These are phyloP conservation scores for Nematostella vectensis DNA, from an alignment of 92 coral and sea anemone genomes.

Conservation along the genomic window DNA sequence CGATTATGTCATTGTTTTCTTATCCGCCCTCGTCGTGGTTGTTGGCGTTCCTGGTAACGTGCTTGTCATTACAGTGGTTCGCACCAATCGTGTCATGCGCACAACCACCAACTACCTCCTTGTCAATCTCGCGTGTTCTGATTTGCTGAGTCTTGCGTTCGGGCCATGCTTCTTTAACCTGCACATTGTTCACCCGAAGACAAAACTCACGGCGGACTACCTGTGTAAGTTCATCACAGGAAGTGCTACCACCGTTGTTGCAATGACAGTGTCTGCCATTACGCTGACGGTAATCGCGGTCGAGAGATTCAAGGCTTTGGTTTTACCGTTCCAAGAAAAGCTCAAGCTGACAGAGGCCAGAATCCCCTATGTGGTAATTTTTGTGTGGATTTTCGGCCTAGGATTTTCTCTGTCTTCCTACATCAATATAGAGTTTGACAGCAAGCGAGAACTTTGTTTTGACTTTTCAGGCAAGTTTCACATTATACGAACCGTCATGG, in stretches of 20 bases:
- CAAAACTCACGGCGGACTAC: conserved; percentile 2
- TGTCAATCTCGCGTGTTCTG: conserved; percentile 2
- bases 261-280: conserved; percentile 24
- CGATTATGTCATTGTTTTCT: background rate
- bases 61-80: background rate
- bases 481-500: background rate
- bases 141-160: background rate
- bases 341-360: conserved; percentile 30
- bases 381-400: conserved; percentile 27
- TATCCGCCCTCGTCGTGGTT: background rate
- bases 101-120: conserved; percentile 1
- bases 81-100: background rate
- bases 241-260: conserved; percentile 19
- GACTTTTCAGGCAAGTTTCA: conserved; percentile 9
- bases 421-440: background rate
- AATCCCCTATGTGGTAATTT: conserved; percentile 20
- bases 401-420: conserved; percentile 25
- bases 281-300: conserved; percentile 37
- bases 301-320: conserved; percentile 43
- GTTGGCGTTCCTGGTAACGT: conserved; percentile 1
- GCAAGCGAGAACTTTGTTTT: too few relatives aligned
- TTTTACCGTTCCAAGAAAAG: conserved; percentile 16
- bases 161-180: background rate
- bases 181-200: conserved; percentile 1
- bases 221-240: conserved; percentile 32